Evolutionary conservation across 2,888 invertebrate genomes (phyloP), one percentile per base, ranked within the genome.

Genomic region (Hylaea fasciaria): DNA sequence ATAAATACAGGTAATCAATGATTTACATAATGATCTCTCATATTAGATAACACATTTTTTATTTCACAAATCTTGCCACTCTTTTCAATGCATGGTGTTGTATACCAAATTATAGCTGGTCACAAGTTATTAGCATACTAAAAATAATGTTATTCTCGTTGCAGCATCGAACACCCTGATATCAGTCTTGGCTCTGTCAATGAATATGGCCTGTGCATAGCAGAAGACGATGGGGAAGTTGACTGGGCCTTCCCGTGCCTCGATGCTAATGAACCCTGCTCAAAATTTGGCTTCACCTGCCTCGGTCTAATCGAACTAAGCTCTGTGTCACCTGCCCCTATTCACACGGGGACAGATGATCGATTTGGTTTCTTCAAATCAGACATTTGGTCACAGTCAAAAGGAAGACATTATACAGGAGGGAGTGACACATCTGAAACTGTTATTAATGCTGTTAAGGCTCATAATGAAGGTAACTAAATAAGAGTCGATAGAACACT

Each of bases 181-280:
- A 89, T 94, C 72, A 82, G 87, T 16, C 90, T 95, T 48, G 94
- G 94, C 72, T 94, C 95, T 39, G 93, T 95, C 14, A 91, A 93
- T 55, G 94, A 95, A 77, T 98, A 98, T 83, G 97, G 97, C 44
- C 93, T 99, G 56, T 97, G 97, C 81, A 97, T 99, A 83, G 98
- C 97, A 28, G 99, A 99, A 88, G 98, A 99, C 78, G 98, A 98
- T 81, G 99, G 98, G 0, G 98, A 98, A 89, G 96, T 98, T 2
- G 98, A 98, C 85, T 94, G 94, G 87, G 98, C 98, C 74, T 98
- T 99, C 82, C 98, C 98, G 0, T 96, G 96, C 71, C 92, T 99
- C 11, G 98, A 98, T 81, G 94, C 96, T 12, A 94, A 95, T 63
- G 98, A 99, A 86, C 95, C 96, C 0, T 96, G 98, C 70, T 96